phyloP scores from a whole-genome alignment of 2,888 invertebrate genomes.

The Limnephilus marmoratus region DNA sequence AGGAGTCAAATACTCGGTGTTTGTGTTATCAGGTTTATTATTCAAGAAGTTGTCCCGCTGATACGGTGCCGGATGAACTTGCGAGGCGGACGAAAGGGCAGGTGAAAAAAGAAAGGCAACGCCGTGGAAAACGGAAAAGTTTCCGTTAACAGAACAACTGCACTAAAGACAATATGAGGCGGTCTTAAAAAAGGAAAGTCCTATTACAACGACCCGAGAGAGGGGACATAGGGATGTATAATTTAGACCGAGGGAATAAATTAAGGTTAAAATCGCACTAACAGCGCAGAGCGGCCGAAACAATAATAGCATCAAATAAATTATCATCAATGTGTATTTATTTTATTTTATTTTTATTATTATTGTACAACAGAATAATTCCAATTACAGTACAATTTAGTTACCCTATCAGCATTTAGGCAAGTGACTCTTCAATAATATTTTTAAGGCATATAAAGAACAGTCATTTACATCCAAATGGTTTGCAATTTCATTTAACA shows the following conservation, averaged over 20 bases:
- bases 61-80: not conserved
- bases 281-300: constrained; percentile 7
- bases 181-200: constrained; percentile 37
- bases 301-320: not conserved
- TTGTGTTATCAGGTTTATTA: not conserved
- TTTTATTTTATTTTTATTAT: too few species aligned
- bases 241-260: constrained; percentile 12
- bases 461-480: too few species aligned
- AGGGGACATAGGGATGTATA: constrained; percentile 23
- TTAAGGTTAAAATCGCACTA: not conserved
- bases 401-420: too few species aligned
- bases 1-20: not conserved
- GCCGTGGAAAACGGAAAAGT: constrained; percentile 16
- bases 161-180: constrained; percentile 31
- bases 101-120: constrained; percentile 25
- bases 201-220: constrained; percentile 16
- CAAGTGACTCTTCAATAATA: too few species aligned
- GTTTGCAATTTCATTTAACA: too few species aligned
- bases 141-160: constrained; percentile 37
- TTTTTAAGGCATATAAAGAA: too few species aligned
- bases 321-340: not conserved
- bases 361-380: too few species aligned
- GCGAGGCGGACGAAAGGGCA: not conserved
- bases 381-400: too few species aligned
- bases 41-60: not conserved